Percentiles rank a stretch among this genome's conserved stretches.
Conservation (phyloP, 2,113 vertebrate genomes). For the Poeciliopsis prolifica region DNA sequence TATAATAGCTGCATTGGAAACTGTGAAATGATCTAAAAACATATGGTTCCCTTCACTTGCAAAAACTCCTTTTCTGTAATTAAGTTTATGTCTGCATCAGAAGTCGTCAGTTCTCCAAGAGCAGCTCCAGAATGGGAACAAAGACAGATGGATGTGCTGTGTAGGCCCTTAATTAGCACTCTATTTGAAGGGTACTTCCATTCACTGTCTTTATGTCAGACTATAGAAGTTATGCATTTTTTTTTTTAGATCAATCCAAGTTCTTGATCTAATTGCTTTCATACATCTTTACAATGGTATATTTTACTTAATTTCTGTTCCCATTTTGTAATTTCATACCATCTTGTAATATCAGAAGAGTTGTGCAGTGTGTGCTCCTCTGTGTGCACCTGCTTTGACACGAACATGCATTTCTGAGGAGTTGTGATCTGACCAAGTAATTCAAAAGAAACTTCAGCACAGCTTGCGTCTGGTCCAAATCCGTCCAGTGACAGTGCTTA, state of each 20-base stretch:
- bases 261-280: background rate
- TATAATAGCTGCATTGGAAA: background rate
- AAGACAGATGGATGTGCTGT: conserved; percentile 13
- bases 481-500: conserved; percentile 54
- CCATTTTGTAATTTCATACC: no score
- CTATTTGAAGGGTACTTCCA: conserved; percentile 2
- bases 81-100: conserved; percentile 18
- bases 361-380: background rate
- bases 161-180: conserved; percentile 35
- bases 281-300: background rate
- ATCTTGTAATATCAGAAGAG: conserved; percentile 2
- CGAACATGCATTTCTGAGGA: conserved; percentile 48
- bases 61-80: conserved; percentile 19
- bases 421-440: conserved; percentile 43
- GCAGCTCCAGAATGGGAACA: conserved; percentile 17
- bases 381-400: conserved; percentile 11
- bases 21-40: conserved; percentile 10
- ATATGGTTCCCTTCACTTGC: conserved; percentile 1
- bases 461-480: conserved; percentile 44
- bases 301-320: background rate
- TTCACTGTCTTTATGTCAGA: conserved; percentile 10
- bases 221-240: conserved; percentile 19
- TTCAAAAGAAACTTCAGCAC: conserved; percentile 26
- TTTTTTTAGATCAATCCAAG: conserved; percentile 15
- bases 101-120: conserved; percentile 5